Conservation (phyloP, 2,113 vertebrate genomes). For the Ivindomyrus marchei region DNA sequence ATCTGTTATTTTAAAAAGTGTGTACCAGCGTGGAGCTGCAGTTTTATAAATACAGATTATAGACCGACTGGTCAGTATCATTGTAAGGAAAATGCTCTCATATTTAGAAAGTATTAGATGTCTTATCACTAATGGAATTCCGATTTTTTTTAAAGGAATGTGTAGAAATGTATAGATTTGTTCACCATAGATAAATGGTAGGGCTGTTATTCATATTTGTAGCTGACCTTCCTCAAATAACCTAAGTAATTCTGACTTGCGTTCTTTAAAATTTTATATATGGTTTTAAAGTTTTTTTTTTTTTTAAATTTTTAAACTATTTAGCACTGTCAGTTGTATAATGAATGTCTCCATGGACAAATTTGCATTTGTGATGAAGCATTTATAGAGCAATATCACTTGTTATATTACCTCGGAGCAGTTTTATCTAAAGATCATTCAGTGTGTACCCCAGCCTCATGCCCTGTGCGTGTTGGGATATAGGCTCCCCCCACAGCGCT, state of each 20-base stretch:
- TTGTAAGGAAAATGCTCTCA: background rate
- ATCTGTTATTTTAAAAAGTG: conserved; percentile 41
- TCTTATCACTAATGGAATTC: background rate
- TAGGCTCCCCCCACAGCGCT: background rate
- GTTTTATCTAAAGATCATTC: background rate
- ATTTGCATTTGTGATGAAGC: background rate
- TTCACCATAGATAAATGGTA: background rate
- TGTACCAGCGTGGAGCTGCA: conserved; percentile 6
- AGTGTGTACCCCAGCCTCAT: background rate
- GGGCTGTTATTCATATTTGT: background rate
- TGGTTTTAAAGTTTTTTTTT: background rate
- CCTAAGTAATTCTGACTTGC: background rate
- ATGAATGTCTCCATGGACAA: background rate
- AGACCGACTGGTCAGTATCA: conserved; percentile 21
- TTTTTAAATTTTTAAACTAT: background rate
- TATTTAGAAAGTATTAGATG: background rate
- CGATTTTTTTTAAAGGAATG: background rate
- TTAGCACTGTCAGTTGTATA: background rate
- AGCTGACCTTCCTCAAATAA: background rate
- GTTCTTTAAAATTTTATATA: background rate
- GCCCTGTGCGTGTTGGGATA: background rate
- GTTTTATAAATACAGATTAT: conserved; percentile 34
- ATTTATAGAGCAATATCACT: background rate
- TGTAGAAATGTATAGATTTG: background rate
- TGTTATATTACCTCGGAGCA: too few species aligned